Conservation (phyloP, 2,113 vertebrate species). For the Lasiurus cinereus region DNA sequence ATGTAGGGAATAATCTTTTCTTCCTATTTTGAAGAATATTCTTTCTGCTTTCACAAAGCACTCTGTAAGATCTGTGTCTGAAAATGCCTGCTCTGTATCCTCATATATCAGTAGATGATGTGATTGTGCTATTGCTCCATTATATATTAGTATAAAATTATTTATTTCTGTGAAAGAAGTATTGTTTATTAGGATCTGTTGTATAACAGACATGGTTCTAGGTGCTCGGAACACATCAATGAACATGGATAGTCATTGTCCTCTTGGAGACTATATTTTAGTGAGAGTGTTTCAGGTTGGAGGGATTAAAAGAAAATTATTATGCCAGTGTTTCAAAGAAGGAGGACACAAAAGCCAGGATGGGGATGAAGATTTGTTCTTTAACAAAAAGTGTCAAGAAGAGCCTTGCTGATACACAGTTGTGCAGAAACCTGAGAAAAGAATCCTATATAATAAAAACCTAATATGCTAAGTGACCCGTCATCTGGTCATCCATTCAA, state of each 20-base stretch:
- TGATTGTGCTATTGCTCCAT: neutral
- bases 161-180: neutral
- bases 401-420: neutral
- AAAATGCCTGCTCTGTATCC: constrained; percentile 42
- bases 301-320: constrained; percentile 36
- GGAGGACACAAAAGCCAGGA: neutral
- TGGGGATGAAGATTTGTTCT: constrained; percentile 6
- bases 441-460: neutral
- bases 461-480: no score
- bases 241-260: neutral
- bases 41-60: constrained; percentile 58
- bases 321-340: neutral
- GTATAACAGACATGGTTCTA: neutral
- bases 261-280: constrained; percentile 34
- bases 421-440: constrained; percentile 53
- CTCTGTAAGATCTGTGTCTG: constrained; percentile 17
- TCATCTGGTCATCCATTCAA: no score
- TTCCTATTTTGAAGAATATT: neutral
- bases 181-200: constrained; percentile 10
- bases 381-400: constrained; percentile 23
- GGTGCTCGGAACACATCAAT: neutral
- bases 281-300: neutral
- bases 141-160: neutral
- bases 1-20: neutral
- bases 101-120: neutral